phyloP scores from a whole-genome alignment of 2,113 vertebrate genomes.

The Centrocercus urophasianus region DNA sequence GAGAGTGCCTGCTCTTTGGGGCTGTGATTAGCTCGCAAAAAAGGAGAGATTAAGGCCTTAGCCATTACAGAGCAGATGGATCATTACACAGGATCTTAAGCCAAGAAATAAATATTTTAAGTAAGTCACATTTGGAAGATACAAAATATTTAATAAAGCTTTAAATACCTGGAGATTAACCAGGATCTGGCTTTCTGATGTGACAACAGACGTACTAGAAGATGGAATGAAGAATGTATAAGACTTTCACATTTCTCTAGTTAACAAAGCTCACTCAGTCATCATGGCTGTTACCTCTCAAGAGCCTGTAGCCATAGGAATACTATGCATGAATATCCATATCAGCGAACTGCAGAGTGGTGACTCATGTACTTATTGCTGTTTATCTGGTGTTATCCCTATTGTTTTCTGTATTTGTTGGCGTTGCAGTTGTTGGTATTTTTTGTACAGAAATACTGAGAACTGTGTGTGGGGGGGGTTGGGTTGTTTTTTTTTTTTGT shows the following conservation, averaged over 20 bases:
- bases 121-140: conserved; percentile 20
- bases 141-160: conserved; percentile 28
- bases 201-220: conserved; percentile 45
- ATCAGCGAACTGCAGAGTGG: neutral
- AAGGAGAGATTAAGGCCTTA: conserved; percentile 65
- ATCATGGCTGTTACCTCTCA: neutral
- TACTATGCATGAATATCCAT: neutral
- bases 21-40: conserved; percentile 57
- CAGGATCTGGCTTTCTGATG: conserved; percentile 13
- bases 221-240: conserved; percentile 30
- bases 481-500: neutral
- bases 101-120: conserved; percentile 62
- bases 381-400: neutral
- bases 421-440: neutral
- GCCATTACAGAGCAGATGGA: conserved; percentile 74
- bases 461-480: neutral
- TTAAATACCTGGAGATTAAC: conserved; percentile 48
- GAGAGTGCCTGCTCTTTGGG: conserved; percentile 45
- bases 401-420: neutral
- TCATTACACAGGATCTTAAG: conserved; percentile 63
- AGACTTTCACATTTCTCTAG: neutral
- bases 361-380: neutral
- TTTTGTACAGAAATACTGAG: conserved; percentile 7
- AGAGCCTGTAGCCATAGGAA: neutral
- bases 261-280: neutral